Base-by-base conservation (phyloP, 1,140 invertebrate species). In the Zaprionus taronus region DNA sequence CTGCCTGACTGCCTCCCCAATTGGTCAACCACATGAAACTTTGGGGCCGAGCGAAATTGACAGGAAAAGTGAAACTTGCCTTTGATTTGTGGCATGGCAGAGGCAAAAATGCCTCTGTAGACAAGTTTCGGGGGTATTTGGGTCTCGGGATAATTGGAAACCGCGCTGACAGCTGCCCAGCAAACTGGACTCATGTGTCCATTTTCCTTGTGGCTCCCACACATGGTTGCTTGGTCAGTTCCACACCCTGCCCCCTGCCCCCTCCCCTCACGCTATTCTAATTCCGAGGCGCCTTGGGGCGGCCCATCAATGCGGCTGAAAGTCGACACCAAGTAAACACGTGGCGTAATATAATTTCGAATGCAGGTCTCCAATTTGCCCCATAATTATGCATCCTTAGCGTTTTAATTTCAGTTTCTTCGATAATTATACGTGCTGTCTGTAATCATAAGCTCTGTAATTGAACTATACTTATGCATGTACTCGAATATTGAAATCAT, bases 21-120 rank as follows among this genome's bases (percentile, higher is more conserved):
- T 47, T 66, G 82, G 82, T 82, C 72, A 70, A 77, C 83, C 83
- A 76, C 83, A 86, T 69, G 68, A 72, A 82, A 86, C 76, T 68
- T 67, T 67, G 62, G 22, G 22, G 70, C 31, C 47, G 38, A 56
- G 53, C 85, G 28, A 56, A 80, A 79, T 76, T 76, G 77, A 79
- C 67, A 67, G 77, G 73, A 76, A 76, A 76, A 79, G 72, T 79
- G 67, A 72, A 76, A 79, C 68, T 75, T 64, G 72, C 38, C 66
- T 76, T 72, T 72, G 73, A 79, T 76, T 76, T 79, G 73, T 62
- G 72, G 72, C 41, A 67, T n/a, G 26, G 49, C 51, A 14, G 47
- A 62, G 47, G 66, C 51, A 64, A 71, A 75, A 71, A 71, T 64
- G 55, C 53, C 28, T 41, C 41, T 53, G 68, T 55, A 51, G 67